phyloP scores from a whole-genome alignment of 2,113 vertebrate genomes.

The Rhagologus leucostigma region DNA sequence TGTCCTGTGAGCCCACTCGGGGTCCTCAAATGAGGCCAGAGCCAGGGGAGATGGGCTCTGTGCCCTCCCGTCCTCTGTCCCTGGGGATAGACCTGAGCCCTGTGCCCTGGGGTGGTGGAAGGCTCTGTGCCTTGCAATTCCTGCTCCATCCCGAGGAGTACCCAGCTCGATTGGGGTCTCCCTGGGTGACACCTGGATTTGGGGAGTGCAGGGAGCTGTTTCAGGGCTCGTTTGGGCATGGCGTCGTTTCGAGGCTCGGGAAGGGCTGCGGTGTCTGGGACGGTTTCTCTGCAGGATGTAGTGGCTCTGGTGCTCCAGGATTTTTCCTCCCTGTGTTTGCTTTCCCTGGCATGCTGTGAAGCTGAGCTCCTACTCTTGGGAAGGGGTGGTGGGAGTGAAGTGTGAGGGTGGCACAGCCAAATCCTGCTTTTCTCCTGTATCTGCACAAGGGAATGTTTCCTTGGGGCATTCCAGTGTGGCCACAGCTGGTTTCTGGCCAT shows the following conservation, averaged over 20 bases:
- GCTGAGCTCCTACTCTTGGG: neutral
- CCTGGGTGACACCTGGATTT: neutral
- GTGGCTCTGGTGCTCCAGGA: neutral
- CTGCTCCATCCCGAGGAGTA: neutral
- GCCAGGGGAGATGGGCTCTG: neutral
- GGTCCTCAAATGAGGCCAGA: neutral
- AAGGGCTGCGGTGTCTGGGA: fast-evolving
- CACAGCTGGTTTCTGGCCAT: neutral
- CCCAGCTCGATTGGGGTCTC: neutral
- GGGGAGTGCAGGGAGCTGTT: neutral
- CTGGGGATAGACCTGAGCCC: neutral
- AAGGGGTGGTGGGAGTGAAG: neutral
- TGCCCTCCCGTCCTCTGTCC: neutral
- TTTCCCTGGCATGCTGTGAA: neutral
- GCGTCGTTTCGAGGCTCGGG: fast-evolving
- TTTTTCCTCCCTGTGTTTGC: neutral
- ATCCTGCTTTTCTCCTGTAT: neutral
- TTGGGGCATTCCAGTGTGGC: neutral
- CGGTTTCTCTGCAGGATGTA: neutral
- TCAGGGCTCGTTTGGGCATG: fast-evolving
- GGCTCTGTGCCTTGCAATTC: neutral
- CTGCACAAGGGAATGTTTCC: neutral
- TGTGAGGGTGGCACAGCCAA: neutral
- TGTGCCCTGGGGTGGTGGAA: neutral
- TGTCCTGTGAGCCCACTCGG: fast-evolving